Evolutionary conservation across 2,797 vertebrate species (phyloP), one percentile per base, ranked within the genome.

Genomic region (Chiroxiphia lanceolata): DNA sequence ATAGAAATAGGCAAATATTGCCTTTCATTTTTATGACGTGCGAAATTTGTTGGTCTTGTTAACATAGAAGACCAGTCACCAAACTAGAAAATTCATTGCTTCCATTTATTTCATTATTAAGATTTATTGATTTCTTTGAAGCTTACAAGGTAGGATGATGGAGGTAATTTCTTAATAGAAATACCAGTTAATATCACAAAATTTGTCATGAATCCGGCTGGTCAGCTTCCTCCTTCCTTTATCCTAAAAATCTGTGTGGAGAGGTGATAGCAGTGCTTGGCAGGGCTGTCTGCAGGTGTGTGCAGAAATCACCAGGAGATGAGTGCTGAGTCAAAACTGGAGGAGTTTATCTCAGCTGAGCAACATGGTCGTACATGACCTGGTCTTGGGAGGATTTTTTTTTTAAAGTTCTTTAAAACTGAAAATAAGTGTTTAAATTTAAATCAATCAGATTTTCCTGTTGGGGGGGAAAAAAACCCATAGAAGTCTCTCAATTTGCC

Each of bases 101-200:
- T 93, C 40, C 40, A 57, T 83, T 72, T 90, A 69, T 93, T 91
- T 59, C n/a, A 95, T 94, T 94, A 82, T 96, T 94, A 89, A 91
- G 61, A 56, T 94, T 91, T 87, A 92, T 74, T 95, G 87, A 95
- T 96, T 95, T 97, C 71, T 96, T 91, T 83, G 82, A 76, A 47
- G 65, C 65, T 95, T 87, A 80, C 34, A 78, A 56, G 27, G 33
- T 70, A 79, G 82, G 93, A 93, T 94, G 96, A 95, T 88, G 44
- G 93, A 95, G 89, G 94, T 96, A 94, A 88, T 91, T 96, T 84
- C 79, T 87, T 93, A 90, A 94, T 96, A 96, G 96, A 97, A 97
- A 96, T 97, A 96, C 25, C 89, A 56, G 69, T 96, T 96, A 97
- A 96, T 34, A 98, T 98, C 94, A 89, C 63, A 69, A 92, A 95